Evolutionary conservation across 37 sponge, comb jelly and placozoan species (phyloP).

Genomic region (Halichondria panicea): DNA sequence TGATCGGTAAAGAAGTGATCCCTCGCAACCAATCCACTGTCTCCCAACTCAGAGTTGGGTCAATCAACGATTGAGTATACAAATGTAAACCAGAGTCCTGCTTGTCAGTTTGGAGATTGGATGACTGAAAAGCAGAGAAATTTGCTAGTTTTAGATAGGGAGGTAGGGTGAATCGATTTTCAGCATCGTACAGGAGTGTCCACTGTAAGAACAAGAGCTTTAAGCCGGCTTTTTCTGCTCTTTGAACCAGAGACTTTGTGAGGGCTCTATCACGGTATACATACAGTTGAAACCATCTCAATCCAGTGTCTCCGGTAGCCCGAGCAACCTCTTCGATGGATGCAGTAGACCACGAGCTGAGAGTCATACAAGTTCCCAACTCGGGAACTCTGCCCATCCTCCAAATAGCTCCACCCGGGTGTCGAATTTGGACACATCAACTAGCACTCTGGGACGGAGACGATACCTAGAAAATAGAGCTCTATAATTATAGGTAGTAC

Average conservation of each 20-base stretch:
- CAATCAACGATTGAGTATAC: constrained; percentile 10
- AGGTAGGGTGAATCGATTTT: constrained; percentile 31
- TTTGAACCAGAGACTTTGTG: constrained; percentile 35
- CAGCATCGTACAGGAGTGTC: constrained; percentile 42
- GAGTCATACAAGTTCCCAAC: constrained; percentile 63
- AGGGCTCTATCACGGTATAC: constrained; percentile 50
- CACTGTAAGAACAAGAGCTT: constrained; percentile 36
- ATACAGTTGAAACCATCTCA: constrained; percentile 85
- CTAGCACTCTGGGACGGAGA: constrained; percentile 71
- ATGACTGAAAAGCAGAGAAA: not conserved
- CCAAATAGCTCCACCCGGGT: constrained; percentile 55
- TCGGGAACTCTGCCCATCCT: constrained; percentile 44
- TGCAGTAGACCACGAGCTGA: constrained; percentile 66
- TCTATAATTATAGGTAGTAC: too few relatives aligned
- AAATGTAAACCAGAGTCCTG: constrained; percentile 5
- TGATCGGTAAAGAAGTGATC: constrained; percentile 63
- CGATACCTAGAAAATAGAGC: constrained; percentile 73
- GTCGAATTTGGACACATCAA: constrained; percentile 66
- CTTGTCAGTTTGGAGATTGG: not conserved
- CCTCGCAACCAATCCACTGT: constrained; percentile 63
- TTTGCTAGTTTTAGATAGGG: constrained; percentile 52
- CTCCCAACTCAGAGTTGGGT: constrained; percentile 77
- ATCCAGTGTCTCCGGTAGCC: constrained; percentile 18
- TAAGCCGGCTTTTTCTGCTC: constrained; percentile 70
- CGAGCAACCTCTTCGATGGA: constrained; percentile 70